Evolutionary conservation across 2,888 invertebrate species (phyloP).

Genomic region (Heliconius erato): DNA sequence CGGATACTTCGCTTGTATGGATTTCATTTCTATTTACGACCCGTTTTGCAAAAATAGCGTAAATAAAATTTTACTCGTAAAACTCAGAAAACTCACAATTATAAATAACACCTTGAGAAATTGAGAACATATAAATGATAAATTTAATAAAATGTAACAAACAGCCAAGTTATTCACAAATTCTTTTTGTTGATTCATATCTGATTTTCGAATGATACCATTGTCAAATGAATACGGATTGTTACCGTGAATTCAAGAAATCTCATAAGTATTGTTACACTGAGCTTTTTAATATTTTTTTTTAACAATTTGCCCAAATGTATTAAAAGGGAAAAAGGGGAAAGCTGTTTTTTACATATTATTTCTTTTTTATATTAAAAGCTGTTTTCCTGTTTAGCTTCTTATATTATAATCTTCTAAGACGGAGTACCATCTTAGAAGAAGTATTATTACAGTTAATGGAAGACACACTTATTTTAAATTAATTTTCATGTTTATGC

Average conservation of each 20-base stretch:
- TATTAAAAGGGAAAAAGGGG: constrained; percentile 5
- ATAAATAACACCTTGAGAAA: background rate
- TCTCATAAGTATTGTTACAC: background rate
- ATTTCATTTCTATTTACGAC: too few species aligned
- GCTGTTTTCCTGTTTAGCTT: background rate
- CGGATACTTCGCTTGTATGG: too few species aligned
- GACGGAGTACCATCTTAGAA: background rate
- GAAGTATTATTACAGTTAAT: too few species aligned
- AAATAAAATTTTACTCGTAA: too few species aligned
- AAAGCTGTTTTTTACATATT: background rate
- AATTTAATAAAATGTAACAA: background rate
- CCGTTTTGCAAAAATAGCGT: too few species aligned
- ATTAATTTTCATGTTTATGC: too few species aligned
- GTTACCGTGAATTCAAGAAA: background rate
- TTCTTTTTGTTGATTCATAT: constrained; percentile 8
- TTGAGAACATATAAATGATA: background rate
- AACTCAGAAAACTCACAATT: too few species aligned
- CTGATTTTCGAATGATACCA: constrained; percentile 11
- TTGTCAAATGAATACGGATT: constrained; percentile 36
- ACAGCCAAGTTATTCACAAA: background rate
- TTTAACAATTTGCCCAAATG: constrained; percentile 9
- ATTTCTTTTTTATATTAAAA: background rate
- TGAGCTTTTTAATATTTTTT: constrained; percentile 3
- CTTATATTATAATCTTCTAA: background rate
- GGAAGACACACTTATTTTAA: too few species aligned